phyloP scores from a whole-genome alignment of 2,888 invertebrate genomes.

The Heptascelio sp. region DNA sequence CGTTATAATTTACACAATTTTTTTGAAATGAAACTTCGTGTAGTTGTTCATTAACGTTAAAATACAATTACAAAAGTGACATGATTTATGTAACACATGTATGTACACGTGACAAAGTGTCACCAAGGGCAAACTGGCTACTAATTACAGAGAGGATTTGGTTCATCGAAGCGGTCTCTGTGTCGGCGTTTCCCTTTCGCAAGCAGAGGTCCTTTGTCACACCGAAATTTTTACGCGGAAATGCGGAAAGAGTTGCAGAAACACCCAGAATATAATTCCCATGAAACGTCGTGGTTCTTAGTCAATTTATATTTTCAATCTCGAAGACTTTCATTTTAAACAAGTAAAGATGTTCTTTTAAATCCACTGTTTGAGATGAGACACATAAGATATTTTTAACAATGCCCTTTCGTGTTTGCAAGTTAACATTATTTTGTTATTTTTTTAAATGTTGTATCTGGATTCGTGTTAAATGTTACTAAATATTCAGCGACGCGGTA shows the following conservation, averaged over 20 bases:
- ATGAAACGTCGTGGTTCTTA: conserved; percentile 56
- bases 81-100: conserved; percentile 36
- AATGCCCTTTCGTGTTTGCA: too few species aligned
- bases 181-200: conserved; percentile 76
- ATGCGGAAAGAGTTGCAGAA: conserved; percentile 75
- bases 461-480: too few species aligned
- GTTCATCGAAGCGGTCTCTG: conserved; percentile 77
- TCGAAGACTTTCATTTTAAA: neutral
- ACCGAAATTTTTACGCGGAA: conserved; percentile 76
- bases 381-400: too few species aligned
- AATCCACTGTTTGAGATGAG: too few species aligned
- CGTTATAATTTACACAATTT: too few species aligned
- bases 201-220: conserved; percentile 73
- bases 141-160: conserved; percentile 81
- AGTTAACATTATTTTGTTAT: too few species aligned
- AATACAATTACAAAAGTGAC: conserved; percentile 7
- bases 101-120: conserved; percentile 77
- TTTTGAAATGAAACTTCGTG: too few species aligned
- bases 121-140: conserved; percentile 73
- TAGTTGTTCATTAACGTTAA: neutral
- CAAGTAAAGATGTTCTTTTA: too few species aligned
- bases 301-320: conserved; percentile 25
- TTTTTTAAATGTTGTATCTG: too few species aligned
- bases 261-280: conserved; percentile 67
- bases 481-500: too few species aligned